Conservation (phyloP, 2,888 invertebrate genomes). For the Hydroisotoma schaefferi region DNA sequence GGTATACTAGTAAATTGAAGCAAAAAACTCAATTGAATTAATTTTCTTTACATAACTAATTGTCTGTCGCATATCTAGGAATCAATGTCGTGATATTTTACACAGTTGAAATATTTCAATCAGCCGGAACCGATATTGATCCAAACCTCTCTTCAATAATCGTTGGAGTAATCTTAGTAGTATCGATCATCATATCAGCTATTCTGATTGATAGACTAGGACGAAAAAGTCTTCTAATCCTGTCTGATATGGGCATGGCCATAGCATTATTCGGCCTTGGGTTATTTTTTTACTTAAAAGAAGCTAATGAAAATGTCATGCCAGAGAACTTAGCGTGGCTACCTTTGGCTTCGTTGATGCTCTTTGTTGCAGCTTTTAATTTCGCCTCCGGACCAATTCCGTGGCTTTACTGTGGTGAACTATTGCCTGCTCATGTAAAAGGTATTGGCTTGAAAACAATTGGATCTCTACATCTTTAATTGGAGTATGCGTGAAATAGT, state of each 20-base stretch:
- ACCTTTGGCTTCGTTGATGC: conserved; percentile 67
- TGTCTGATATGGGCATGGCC: conserved; percentile 71
- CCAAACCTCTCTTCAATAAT: conserved; percentile 60
- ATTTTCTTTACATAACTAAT: conserved; percentile 45
- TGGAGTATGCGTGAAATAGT: not conserved
- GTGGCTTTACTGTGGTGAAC: conserved; percentile 64
- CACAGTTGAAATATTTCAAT: conserved; percentile 67
- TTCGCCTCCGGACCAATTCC: conserved; percentile 68
- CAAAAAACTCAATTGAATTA: not conserved
- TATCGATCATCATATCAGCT: conserved; percentile 56
- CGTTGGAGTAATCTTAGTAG: conserved; percentile 59
- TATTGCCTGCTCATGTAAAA: conserved; percentile 69
- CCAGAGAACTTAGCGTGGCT: conserved; percentile 62
- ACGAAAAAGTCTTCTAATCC: conserved; percentile 69
- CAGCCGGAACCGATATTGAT: conserved; percentile 60
- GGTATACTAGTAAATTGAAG: conserved; percentile 63
- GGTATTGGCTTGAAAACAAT: conserved; percentile 57
- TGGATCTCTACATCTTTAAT: not conserved
- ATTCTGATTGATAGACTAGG: conserved; percentile 77
- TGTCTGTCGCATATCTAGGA: not conserved
- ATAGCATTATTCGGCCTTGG: conserved; percentile 67
- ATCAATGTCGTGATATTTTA: conserved; percentile 73
- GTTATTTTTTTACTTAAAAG: conserved; percentile 63
- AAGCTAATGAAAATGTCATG: conserved; percentile 18
- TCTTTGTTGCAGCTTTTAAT: conserved; percentile 58